A percentile compares a stretch with the other conserved stretches of the same genome.
phyloP scores from a whole-genome alignment of 2,797 vertebrate genomes.

The Bovichtus variegatus region DNA sequence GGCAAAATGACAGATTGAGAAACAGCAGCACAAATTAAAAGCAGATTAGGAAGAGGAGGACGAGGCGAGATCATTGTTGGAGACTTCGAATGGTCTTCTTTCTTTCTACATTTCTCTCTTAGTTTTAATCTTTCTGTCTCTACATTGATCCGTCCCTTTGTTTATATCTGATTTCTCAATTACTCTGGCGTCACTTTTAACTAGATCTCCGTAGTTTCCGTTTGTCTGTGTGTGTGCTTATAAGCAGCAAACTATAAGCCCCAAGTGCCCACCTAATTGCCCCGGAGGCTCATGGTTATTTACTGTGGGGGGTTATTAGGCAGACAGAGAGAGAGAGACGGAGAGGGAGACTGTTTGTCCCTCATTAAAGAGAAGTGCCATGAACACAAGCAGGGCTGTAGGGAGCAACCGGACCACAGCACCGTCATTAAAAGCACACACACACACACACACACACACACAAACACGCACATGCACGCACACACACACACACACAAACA shows the following conservation, averaged over 20 bases:
- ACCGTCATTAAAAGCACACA: constrained; percentile 48
- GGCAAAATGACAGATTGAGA: background rate
- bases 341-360: constrained; percentile 64
- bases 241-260: constrained; percentile 56
- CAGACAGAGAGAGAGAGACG: constrained; percentile 39
- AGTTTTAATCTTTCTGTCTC: constrained; percentile 24
- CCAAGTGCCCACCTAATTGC: constrained; percentile 74
- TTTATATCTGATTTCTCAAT: constrained; percentile 37
- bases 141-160: constrained; percentile 22
- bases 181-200: constrained; percentile 25
- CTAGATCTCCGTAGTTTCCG: background rate
- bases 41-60: background rate
- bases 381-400: constrained; percentile 60
- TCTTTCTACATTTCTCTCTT: background rate
- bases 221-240: constrained; percentile 36
- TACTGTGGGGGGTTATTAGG: constrained; percentile 71
- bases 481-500: constrained; percentile 30
- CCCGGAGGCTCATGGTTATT: constrained; percentile 76
- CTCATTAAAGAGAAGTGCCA: constrained; percentile 75
- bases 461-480: constrained; percentile 27
- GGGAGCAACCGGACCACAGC: constrained; percentile 55
- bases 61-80: background rate
- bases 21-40: constrained; percentile 29
- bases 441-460: constrained; percentile 39
- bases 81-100: constrained; percentile 1